These are phyloP conservation scores for Scolopax rusticola DNA, from an alignment of 2,797 vertebrate genomes.

Conservation along the genomic window DNA sequence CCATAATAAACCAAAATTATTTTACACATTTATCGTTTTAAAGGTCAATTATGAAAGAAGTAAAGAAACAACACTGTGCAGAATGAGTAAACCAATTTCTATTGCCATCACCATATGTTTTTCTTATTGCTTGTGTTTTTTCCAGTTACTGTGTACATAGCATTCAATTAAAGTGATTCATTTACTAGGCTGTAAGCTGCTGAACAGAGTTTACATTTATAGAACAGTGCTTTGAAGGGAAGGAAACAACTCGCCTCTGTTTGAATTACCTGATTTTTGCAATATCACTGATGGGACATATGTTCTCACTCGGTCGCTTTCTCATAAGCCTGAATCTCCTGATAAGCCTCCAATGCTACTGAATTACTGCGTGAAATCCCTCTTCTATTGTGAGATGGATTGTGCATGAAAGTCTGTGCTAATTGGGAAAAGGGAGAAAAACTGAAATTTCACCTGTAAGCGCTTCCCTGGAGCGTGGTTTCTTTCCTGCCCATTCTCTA, in stretches of 20 bases:
- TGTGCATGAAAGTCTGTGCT: neutral
- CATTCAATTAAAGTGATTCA: constrained; percentile 93
- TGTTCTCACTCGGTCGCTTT: constrained; percentile 82
- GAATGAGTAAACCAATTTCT: constrained; percentile 92
- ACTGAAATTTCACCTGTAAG: neutral
- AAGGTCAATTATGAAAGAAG: constrained; percentile 97
- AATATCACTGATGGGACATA: constrained; percentile 83
- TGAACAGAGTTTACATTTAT: constrained; percentile 82
- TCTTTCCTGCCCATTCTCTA: neutral
- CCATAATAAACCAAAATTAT: constrained; percentile 96
- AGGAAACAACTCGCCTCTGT: constrained; percentile 84
- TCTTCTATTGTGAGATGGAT: neutral
- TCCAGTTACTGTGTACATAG: constrained; percentile 90
- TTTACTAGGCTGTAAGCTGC: constrained; percentile 83
- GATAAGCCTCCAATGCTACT: constrained; percentile 54
- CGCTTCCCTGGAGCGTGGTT: rapidly evolving
- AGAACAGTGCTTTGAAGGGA: constrained; percentile 78
- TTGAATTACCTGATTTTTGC: constrained; percentile 90
- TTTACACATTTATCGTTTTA: constrained; percentile 91
- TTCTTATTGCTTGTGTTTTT: constrained; percentile 87
- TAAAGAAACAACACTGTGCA: constrained; percentile 88
- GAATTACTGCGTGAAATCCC: neutral
- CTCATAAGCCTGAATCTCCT: constrained; percentile 63
- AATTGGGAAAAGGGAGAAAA: neutral
- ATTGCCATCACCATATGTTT: constrained; percentile 87